Evolutionary conservation across 2,113 vertebrate species (phyloP).

Genomic region (Nibea albiflora): DNA sequence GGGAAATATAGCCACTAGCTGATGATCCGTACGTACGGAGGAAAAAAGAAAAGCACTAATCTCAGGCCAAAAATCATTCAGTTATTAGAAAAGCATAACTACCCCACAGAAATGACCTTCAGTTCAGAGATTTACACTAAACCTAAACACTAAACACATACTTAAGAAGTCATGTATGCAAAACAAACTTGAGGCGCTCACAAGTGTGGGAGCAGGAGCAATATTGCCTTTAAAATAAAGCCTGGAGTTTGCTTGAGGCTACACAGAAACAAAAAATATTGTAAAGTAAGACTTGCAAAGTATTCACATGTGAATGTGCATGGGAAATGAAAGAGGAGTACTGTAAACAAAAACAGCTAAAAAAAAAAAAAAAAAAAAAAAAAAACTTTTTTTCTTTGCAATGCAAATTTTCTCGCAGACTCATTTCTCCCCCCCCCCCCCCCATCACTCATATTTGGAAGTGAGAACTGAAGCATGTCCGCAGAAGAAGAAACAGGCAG

Average conservation of each 20-base stretch:
- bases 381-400: not conserved
- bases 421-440: not conserved
- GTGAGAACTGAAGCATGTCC: slow-evolving; percentile 53
- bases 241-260: not conserved
- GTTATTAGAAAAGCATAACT: slow-evolving; percentile 1
- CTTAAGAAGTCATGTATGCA: not conserved
- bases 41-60: slow-evolving; percentile 20
- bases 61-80: not conserved
- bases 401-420: slow-evolving; percentile 5
- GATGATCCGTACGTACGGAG: slow-evolving; percentile 30
- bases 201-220: not conserved
- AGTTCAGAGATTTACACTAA: not conserved
- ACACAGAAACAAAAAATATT: not conserved
- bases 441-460: slow-evolving; percentile 18
- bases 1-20: slow-evolving; percentile 25
- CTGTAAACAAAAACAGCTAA: not conserved
- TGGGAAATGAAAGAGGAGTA: not conserved
- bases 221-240: not conserved
- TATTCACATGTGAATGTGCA: not conserved
- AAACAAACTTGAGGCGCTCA: not conserved
- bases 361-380: not conserved
- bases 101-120: not conserved
- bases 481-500: slow-evolving; percentile 27
- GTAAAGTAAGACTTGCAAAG: not conserved
- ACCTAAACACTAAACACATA: not conserved